Evolutionary conservation across 92 coral and sea anemone genomes (phyloP).

Genomic region (Virgularia gustaviana): DNA sequence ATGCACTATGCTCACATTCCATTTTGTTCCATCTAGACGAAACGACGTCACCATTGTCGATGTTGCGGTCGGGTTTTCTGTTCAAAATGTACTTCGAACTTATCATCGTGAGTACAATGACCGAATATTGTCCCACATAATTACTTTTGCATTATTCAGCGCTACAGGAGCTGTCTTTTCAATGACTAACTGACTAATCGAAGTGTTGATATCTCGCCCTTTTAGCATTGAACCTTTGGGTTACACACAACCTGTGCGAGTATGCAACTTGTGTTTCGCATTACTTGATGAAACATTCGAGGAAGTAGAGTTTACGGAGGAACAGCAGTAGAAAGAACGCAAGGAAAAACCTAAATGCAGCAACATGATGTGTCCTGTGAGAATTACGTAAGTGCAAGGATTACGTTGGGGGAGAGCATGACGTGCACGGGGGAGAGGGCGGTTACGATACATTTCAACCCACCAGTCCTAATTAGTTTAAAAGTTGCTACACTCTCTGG

Average conservation of each 20-base stretch:
- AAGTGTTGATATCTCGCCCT: background rate
- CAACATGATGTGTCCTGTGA: too few relatives aligned
- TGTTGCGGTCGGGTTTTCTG: conserved; percentile 99
- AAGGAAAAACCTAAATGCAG: background rate
- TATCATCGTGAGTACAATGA: conserved; percentile 57
- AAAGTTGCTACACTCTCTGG: too few relatives aligned
- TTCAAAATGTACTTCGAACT: conserved; percentile 76
- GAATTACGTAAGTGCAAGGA: too few relatives aligned
- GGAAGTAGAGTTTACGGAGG: conserved; percentile 19
- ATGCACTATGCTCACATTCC: too few relatives aligned
- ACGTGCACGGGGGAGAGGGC: too few relatives aligned
- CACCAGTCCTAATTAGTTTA: too few relatives aligned
- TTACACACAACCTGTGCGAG: conserved; percentile 78
- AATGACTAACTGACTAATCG: background rate
- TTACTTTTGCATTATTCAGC: background rate
- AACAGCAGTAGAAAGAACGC: background rate
- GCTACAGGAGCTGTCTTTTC: background rate
- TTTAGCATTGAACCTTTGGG: conserved; percentile 77
- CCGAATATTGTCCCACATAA: background rate
- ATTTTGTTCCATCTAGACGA: conserved; percentile 56
- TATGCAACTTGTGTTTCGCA: conserved; percentile 94
- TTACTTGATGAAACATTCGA: conserved; percentile 72
- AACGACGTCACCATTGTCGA: conserved; percentile 96
- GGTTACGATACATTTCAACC: too few relatives aligned
- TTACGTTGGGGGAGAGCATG: too few relatives aligned